Conservation (phyloP, 2,888 invertebrate genomes). For the Caenorhabditis zanzibari region DNA sequence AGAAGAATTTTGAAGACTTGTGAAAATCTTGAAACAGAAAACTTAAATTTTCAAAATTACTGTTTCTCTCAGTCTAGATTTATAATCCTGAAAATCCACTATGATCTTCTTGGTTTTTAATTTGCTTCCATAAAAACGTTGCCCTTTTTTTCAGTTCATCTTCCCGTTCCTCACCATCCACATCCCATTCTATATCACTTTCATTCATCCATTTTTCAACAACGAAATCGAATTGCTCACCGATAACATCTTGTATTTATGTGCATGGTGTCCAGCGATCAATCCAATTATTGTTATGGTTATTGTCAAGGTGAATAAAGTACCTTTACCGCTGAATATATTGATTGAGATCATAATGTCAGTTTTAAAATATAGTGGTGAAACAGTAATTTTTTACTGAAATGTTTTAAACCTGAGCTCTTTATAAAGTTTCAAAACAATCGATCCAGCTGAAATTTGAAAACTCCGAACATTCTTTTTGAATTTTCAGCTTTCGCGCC, state of each 20-base stretch:
- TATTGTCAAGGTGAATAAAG: slow-evolving; percentile 39
- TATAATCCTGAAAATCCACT: no score
- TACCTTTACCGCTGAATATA: background rate
- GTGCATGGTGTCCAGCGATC: slow-evolving; percentile 57
- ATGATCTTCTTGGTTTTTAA: no score
- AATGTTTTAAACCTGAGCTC: no score
- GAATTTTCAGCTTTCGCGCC: no score
- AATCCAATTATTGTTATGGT: slow-evolving; percentile 56
- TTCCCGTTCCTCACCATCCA: slow-evolving; percentile 60
- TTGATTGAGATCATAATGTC: background rate
- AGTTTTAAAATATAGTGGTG: background rate
- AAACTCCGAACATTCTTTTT: no score
- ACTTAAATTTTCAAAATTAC: background rate
- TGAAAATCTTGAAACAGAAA: background rate
- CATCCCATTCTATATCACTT: slow-evolving; percentile 57
- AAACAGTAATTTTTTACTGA: background rate
- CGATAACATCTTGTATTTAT: slow-evolving; percentile 47
- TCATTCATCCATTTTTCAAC: slow-evolving; percentile 50
- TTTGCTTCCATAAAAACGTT: background rate
- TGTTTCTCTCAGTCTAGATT: no score
- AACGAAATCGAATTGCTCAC: slow-evolving; percentile 23
- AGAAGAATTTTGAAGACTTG: background rate
- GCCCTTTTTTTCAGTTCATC: slow-evolving; percentile 43
- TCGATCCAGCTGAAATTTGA: no score
- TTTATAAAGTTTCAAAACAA: no score